Evolutionary conservation across 2,888 invertebrate species (phyloP).

Genomic region (Rosalia funebris): DNA sequence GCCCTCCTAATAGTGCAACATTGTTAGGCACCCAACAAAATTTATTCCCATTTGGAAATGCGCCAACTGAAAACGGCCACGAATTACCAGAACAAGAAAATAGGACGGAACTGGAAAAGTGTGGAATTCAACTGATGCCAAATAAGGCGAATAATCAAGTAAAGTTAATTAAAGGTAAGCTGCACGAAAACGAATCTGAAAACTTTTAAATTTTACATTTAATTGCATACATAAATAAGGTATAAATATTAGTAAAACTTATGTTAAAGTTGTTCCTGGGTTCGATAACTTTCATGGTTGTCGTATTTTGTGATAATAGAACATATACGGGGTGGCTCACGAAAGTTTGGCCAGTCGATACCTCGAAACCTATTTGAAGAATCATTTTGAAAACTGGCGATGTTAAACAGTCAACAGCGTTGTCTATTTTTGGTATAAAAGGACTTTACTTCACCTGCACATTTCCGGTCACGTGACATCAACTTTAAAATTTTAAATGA

Average conservation of each 20-base stretch:
- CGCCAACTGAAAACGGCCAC: slow-evolving; percentile 57
- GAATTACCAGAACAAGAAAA: slow-evolving; percentile 64
- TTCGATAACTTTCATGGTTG: too few relatives aligned
- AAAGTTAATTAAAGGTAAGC: slow-evolving; percentile 68
- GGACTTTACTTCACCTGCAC: too few relatives aligned
- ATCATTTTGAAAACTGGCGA: too few relatives aligned
- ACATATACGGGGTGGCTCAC: too few relatives aligned
- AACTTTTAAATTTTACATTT: neutral
- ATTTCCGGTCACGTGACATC: too few relatives aligned
- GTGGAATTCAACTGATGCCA: slow-evolving; percentile 68
- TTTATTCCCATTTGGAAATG: slow-evolving; percentile 57
- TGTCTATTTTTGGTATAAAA: too few relatives aligned
- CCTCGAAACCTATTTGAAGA: too few relatives aligned
- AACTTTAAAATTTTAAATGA: too few relatives aligned
- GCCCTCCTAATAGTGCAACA: slow-evolving; percentile 71
- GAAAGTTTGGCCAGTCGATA: too few relatives aligned
- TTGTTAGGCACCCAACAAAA: slow-evolving; percentile 46
- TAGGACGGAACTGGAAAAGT: slow-evolving; percentile 68
- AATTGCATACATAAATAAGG: neutral
- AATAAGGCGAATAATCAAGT: slow-evolving; percentile 71
- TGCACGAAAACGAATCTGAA: neutral
- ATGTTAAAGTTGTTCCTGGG: too few relatives aligned
- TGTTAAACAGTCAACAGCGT: too few relatives aligned
- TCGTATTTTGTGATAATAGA: too few relatives aligned
- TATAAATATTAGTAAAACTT: neutral